Base-by-base conservation (phyloP, 2,113 vertebrate genomes). In the Serilophus lunatus region DNA sequence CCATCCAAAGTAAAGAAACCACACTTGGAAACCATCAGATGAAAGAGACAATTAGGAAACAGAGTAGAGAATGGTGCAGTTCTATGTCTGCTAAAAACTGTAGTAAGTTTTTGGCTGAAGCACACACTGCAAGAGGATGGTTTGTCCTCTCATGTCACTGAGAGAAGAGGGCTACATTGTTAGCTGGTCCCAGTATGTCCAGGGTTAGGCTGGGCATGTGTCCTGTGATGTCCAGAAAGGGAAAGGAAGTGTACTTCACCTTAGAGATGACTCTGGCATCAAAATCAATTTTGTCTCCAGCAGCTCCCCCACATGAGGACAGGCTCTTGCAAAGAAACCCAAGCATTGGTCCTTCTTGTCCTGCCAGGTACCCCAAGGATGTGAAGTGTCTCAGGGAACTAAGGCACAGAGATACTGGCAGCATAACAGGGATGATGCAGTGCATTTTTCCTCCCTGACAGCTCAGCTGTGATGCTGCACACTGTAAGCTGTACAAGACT, bases 401-500 rank as follows among this genome's bases (percentile, higher is more conserved):
- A 35, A 54, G 51, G 35, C 33, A 63, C 79, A n/a, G 7, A 29
- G 65, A 28, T 1, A 7, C 36, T 38, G 38, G 42, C 51, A 66
- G 49, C 10, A 1, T 3, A 47, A 40, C 1, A 0, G 4, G 24
- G 44, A 59, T 28, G 19, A 28, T 6, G n/a, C 0, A 2, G 29
- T 24, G 4, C 20, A 20, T 28, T 72, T 76, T 65, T n/a, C 24
- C 20, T 18, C 25, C 1, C 4, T 18, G 31, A 5, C 35, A 60
- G 74, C 49, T 82, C 44, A 49, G 18, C 61, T 44, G 19, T 14
- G 45, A 60, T 70, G 53, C 57, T 63, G 18, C 20, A 16, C 2
- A 0, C 35, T 19, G 38, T 5, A 38, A 29, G 35, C 64, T 63
- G 19, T 7, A 12, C 8, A 3, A 80, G 36, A 25, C 31, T 47